Evolutionary conservation across 2,113 vertebrate species (phyloP), one percentile per base, ranked within the genome.

Genomic region (Ceyx melanurus): DNA sequence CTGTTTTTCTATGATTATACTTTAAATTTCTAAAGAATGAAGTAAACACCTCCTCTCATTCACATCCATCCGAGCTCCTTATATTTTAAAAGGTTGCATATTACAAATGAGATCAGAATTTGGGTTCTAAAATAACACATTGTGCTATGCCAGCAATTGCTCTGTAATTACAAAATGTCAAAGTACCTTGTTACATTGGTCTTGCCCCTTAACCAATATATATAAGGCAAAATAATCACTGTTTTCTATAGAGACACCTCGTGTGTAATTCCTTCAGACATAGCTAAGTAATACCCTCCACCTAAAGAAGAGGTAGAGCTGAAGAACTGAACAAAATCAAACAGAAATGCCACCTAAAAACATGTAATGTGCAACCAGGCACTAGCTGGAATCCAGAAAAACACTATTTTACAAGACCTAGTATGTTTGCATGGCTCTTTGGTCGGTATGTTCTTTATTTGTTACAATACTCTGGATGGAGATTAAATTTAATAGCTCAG

Each of bases 51-150:
- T 92, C 62, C 51, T 87, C 81, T 95, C 86, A 73, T 88, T 90
- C 80, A 83, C 64, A 67, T 77, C 13, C 40, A 67, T 79, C 19
- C 7, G 8, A 94, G 21, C 23, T 61, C 80, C 67, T 87, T 60
- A 25, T 77, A 82, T 53, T 93, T 61, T 82, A 57, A 88, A 91
- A 93, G 88, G 45, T 31, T 91, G 51, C 75, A 45, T 78, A 91
- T 83, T 89, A 83, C 76, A 91, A 86, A 80, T 93, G 87, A 96
- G 89, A 65, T 94, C 87, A 95, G 87, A 89, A 86, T 83, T 96
- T 96, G 89, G 89, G 82, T 88, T 91, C 64, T 73, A 33, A 37
- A 92, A 31, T 46, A 93, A 76, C 51, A 87, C 64, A 73, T 35
- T 84, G 14, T 68, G 93, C 51, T 25, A 45, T 48, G 88, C 79